phyloP scores from a whole-genome alignment of 2,113 vertebrate species.

The Candoia aspera region DNA sequence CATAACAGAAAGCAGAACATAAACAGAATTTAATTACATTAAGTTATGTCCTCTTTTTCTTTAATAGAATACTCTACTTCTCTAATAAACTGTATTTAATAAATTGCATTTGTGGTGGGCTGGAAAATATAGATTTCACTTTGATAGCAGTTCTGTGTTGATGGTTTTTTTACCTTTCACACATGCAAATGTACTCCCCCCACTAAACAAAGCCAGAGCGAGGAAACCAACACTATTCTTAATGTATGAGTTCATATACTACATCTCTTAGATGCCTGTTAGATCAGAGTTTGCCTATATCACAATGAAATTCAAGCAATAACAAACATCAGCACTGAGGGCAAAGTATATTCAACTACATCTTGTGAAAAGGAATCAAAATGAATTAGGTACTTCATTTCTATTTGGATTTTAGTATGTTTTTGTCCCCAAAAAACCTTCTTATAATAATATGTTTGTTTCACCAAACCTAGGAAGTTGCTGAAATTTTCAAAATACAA shows the following conservation, averaged over 20 bases:
- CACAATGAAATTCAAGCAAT: background rate
- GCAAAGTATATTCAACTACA: background rate
- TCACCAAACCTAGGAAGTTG: background rate
- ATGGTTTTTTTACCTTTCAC: background rate
- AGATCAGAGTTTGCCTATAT: background rate
- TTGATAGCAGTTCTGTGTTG: background rate
- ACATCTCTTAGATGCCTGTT: background rate
- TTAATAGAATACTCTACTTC: background rate
- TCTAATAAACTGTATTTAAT: background rate
- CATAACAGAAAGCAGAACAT: background rate
- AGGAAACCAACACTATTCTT: background rate
- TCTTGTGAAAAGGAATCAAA: background rate
- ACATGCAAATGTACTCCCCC: background rate
- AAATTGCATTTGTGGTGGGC: background rate
- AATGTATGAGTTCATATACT: background rate
- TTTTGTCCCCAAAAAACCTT: background rate
- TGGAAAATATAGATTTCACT: background rate
- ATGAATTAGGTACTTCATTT: background rate
- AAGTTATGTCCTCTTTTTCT: background rate
- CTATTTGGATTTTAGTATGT: background rate
- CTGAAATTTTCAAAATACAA: accelerated
- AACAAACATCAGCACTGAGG: background rate
- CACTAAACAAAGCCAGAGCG: background rate
- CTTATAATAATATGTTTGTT: background rate
- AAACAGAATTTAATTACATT: background rate